Evolutionary conservation across 2,888 invertebrate species (phyloP).

Genomic region (Odontocolon sp.): DNA sequence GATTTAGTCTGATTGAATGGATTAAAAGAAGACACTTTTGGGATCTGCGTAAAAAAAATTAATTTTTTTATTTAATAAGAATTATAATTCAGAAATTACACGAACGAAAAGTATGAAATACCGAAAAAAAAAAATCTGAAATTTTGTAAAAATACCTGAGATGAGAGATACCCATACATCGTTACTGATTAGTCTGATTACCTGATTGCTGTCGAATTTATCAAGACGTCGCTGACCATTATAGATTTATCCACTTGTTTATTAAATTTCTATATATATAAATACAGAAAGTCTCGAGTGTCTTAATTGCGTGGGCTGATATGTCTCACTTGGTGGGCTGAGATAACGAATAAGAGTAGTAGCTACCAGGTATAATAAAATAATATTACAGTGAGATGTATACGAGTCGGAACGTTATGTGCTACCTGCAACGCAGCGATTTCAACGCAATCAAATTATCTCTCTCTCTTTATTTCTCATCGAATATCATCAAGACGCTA

Average conservation of each 20-base stretch:
- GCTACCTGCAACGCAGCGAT: slow-evolving; percentile 21
- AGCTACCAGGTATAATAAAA: slow-evolving; percentile 38
- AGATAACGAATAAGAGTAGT: slow-evolving; percentile 41
- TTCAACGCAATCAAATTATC: slow-evolving; percentile 6
- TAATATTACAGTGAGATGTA: slow-evolving; percentile 39
- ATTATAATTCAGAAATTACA: too few relatives aligned
- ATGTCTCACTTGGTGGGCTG: slow-evolving; percentile 57
- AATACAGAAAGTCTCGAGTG: slow-evolving; percentile 5
- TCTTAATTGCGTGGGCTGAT: slow-evolving; percentile 58
- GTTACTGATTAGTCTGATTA: slow-evolving; percentile 53
- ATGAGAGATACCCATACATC: too few relatives aligned
- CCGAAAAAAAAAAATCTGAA: too few relatives aligned
- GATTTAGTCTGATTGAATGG: too few relatives aligned
- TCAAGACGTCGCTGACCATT: slow-evolving; percentile 26
- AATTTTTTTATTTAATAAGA: too few relatives aligned
- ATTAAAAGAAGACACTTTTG: too few relatives aligned
- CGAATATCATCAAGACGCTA: slow-evolving; percentile 35
- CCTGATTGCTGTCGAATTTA: slow-evolving; percentile 48
- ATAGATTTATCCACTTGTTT: slow-evolving; percentile 27
- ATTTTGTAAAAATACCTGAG: too few relatives aligned
- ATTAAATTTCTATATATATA: slow-evolving; percentile 14
- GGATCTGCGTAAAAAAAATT: too few relatives aligned
- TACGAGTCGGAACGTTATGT: slow-evolving; percentile 5
- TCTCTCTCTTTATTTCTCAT: slow-evolving; percentile 36
- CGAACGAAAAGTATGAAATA: too few relatives aligned